Evolutionary conservation across 1,140 invertebrate genomes (phyloP), one percentile per base, ranked within the genome.

Genomic region (Eupeodes corollae): DNA sequence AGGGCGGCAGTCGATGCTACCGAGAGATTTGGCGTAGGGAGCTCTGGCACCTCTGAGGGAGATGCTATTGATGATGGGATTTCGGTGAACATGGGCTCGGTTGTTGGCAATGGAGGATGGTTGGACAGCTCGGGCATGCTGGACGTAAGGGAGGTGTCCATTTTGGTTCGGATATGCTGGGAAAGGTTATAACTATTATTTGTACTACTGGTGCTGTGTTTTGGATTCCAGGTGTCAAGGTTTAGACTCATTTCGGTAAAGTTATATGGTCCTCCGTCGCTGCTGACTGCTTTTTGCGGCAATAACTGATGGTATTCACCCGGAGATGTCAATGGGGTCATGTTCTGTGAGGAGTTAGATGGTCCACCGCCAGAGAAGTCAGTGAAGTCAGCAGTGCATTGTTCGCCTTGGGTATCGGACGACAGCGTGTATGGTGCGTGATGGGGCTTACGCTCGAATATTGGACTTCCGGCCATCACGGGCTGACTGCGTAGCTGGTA

Each of bases 241-340:
- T 67, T 67, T 14, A 58, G 54, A 21, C 59, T 51, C 62, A 67
- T 65, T 48, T 67, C 65, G 21, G 65, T 67, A 47, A 67, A 67
- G 45, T 67, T 63, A 49, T 67, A 67, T 21, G 64, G 56, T 0
- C 55, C 57, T 13, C 64, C 59, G n/a, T 26, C 55, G 56, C 42
- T 65, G 58, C 45, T 63, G 49, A 38, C 12, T 35, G 34, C 34
- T 35, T 12, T 15, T 21, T 15, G 13, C n/a, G 63, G 59, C 55
- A 67, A 54, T 14, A 64, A 44, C 14, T 67, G 58, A 2, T 58
- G 54, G 39, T 58, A 67, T 42, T 67, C 63, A n/a, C 57, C 56
- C 3, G 63, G 63, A 6, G 63, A 66, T 16, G 57, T 61, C 6
- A 66, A 34, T 0, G 63, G 63, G 14, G 63, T 67, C 42, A 63